phyloP scores from a whole-genome alignment of 2,888 invertebrate species.

The Neuroscelio doddi region DNA sequence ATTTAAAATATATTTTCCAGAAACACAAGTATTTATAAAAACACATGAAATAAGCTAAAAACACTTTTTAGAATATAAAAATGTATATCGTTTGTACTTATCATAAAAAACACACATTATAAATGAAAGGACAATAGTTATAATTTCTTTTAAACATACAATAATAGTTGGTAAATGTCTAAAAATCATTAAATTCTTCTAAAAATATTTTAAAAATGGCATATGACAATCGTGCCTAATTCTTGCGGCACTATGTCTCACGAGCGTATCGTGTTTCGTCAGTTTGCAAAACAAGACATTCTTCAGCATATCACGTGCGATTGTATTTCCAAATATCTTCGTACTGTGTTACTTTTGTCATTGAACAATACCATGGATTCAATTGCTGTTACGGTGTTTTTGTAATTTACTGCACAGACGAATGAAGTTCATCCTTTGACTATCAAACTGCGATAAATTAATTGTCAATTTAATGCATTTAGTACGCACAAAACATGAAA shows the following conservation, averaged over 20 bases:
- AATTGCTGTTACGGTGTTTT: neutral
- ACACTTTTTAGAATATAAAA: no score
- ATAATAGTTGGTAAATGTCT: neutral
- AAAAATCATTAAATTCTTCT: neutral
- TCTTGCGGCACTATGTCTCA: neutral
- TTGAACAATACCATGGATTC: no score
- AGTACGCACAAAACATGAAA: neutral
- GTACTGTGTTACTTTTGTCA: neutral
- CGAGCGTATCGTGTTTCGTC: neutral
- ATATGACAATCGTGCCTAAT: neutral
- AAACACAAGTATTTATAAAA: no score
- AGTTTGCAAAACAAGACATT: neutral
- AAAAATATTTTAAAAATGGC: neutral
- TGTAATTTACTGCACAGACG: neutral
- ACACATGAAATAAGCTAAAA: no score
- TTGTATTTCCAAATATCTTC: neutral
- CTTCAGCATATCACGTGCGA: neutral
- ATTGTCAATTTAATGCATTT: neutral
- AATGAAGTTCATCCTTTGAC: constrained; percentile 3
- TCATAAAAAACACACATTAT: no score
- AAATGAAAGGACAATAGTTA: no score
- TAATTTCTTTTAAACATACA: no score
- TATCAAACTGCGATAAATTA: constrained; percentile 1
- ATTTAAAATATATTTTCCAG: no score
- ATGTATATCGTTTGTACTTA: no score